Evolutionary conservation across 35 echinoderm and acorn worm genomes (phyloP).

Genomic region (Strongylocentrotus purpuratus): DNA sequence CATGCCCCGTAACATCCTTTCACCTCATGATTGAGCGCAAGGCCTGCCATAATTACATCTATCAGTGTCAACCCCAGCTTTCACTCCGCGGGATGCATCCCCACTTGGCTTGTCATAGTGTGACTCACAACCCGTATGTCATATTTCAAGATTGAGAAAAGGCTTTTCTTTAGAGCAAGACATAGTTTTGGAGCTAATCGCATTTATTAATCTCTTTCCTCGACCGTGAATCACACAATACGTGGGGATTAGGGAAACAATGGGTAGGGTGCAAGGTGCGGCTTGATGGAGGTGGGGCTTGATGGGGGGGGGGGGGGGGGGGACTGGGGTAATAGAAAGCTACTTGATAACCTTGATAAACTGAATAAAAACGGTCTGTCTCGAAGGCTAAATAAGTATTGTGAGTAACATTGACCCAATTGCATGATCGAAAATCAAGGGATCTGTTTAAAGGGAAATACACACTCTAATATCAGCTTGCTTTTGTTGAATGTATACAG

Average conservation of each 20-base stretch:
- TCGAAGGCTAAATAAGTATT: too few species aligned
- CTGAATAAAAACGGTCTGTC: too few species aligned
- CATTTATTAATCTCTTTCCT: constrained; percentile 19
- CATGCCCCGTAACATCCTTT: not conserved
- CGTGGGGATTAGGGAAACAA: not conserved
- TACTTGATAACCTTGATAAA: too few species aligned
- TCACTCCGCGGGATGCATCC: not conserved
- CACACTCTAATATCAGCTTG: too few species aligned
- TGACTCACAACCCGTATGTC: not conserved
- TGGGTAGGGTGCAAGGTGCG: not conserved
- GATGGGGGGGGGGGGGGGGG: not conserved
- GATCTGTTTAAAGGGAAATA: too few species aligned
- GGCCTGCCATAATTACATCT: not conserved
- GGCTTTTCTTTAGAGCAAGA: not conserved
- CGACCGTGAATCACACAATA: constrained; percentile 2
- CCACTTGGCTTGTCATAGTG: not conserved
- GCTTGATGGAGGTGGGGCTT: too few species aligned
- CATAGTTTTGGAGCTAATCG: not conserved
- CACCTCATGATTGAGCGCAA: not conserved
- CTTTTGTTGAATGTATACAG: too few species aligned
- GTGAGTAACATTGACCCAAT: too few species aligned
- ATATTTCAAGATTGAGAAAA: not conserved
- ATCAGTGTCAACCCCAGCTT: not conserved
- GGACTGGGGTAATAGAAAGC: too few species aligned
- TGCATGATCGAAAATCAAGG: too few species aligned